A percentile compares a stretch with the other conserved stretches of the same genome.
phyloP scores from a whole-genome alignment of 2,888 invertebrate genomes.

The Stenoptilia bipunctidactyla region DNA sequence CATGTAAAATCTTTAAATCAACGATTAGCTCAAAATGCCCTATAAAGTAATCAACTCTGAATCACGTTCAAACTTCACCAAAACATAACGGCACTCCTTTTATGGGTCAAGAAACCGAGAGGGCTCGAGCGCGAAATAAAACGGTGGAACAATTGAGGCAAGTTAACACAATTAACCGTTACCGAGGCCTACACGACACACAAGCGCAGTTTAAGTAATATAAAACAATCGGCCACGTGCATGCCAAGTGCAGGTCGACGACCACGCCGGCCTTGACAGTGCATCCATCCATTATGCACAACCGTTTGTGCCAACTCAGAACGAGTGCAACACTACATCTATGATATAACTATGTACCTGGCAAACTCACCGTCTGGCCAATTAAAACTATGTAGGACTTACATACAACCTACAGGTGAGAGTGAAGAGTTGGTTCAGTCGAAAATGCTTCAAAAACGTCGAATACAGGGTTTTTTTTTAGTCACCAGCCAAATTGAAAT shows the following conservation, averaged over 20 bases:
- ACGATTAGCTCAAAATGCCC: too few relatives aligned
- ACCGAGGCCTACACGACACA: slow-evolving; percentile 22
- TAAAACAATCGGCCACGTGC: slow-evolving; percentile 57
- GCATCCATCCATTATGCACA: slow-evolving; percentile 65
- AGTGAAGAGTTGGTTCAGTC: too few relatives aligned
- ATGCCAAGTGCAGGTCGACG: slow-evolving; percentile 38
- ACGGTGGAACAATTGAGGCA: background rate
- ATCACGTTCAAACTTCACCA: too few relatives aligned
- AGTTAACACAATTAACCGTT: slow-evolving; percentile 22
- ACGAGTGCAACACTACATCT: background rate
- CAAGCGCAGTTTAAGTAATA: slow-evolving; percentile 24
- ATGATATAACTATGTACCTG: background rate
- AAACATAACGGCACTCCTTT: background rate
- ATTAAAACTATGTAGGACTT: too few relatives aligned
- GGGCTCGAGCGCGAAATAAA: too few relatives aligned
- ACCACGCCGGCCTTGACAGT: slow-evolving; percentile 58
- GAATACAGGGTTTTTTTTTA: too few relatives aligned
- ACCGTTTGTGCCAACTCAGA: slow-evolving; percentile 50
- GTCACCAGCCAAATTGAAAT: too few relatives aligned
- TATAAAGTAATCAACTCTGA: too few relatives aligned
- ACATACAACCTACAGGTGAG: too few relatives aligned
- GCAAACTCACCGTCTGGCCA: background rate
- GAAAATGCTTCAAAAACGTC: too few relatives aligned
- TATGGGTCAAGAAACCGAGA: slow-evolving; percentile 1
- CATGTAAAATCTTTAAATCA: too few relatives aligned